These are phyloP conservation scores for Sitta europaea DNA, from an alignment of 2,113 vertebrate genomes.

Conservation along the genomic window DNA sequence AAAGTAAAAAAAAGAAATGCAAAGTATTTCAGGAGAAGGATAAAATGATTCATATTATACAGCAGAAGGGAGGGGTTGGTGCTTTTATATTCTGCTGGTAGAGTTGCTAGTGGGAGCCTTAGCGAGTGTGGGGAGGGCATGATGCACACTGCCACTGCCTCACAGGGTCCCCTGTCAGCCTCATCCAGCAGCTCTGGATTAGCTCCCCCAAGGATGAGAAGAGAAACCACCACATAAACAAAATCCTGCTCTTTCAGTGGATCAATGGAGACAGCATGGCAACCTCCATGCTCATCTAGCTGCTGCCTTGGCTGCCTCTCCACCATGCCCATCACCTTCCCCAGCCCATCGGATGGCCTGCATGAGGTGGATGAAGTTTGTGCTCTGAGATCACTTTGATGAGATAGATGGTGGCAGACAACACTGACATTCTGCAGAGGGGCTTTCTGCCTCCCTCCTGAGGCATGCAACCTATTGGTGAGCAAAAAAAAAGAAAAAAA, in stretches of 20 bases:
- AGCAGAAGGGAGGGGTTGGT: not conserved
- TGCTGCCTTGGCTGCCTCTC: not conserved
- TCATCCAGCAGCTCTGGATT: not conserved
- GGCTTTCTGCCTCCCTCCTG: not conserved
- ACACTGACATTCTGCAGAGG: not conserved
- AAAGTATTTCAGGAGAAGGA: constrained; percentile 49
- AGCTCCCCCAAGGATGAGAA: not conserved
- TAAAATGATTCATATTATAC: constrained; percentile 30
- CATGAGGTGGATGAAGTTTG: rapidly evolving
- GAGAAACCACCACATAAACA: rapidly evolving
- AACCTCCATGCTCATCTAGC: rapidly evolving
- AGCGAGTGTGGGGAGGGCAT: rapidly evolving
- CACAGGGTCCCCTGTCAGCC: not conserved
- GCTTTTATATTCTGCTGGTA: not conserved
- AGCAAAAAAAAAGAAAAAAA: not conserved
- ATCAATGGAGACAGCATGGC: not conserved
- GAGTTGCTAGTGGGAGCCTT: not conserved
- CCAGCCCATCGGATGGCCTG: rapidly evolving
- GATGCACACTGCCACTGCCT: rapidly evolving
- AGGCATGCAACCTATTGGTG: not conserved
- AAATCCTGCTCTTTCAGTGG: not conserved
- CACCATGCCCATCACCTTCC: rapidly evolving
- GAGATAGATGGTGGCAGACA: not conserved
- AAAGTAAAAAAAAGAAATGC: constrained; percentile 18
- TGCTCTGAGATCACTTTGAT: not conserved